A percentile compares a stretch with the other conserved stretches of the same genome.
Conservation (phyloP, 2,888 invertebrate species). For the Diplolepis rosae region DNA sequence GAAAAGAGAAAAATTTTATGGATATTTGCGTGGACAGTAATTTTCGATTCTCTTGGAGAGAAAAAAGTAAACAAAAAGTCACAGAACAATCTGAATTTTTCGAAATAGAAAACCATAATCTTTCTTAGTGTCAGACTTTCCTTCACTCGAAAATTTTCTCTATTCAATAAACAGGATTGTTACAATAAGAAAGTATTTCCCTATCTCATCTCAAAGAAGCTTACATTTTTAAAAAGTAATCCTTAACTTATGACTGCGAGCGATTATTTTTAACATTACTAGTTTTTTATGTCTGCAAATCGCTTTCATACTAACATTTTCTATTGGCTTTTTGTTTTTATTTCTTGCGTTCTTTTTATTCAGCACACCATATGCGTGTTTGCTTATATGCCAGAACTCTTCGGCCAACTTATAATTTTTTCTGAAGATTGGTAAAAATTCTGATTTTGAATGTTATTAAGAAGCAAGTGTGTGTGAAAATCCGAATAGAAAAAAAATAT, state of each 20-base stretch:
- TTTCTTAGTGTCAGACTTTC: slow-evolving; percentile 33
- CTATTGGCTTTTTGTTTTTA: neutral
- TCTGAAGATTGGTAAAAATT: neutral
- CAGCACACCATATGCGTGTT: neutral
- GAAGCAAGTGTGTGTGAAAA: slow-evolving; percentile 14
- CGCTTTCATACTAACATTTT: neutral
- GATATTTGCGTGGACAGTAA: slow-evolving; percentile 36
- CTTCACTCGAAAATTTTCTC: slow-evolving; percentile 7
- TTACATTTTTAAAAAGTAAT: neutral
- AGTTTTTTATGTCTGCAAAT: neutral
- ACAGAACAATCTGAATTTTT: neutral
- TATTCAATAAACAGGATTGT: slow-evolving; percentile 5
- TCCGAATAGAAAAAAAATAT: slow-evolving; percentile 20
- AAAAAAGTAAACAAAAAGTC: slow-evolving; percentile 27
- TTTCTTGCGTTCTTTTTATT: neutral
- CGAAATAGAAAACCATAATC: slow-evolving; percentile 32
- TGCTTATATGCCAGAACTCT: neutral
- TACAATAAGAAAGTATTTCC: slow-evolving; percentile 17
- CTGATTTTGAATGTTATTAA: slow-evolving; percentile 3
- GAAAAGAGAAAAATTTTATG: neutral
- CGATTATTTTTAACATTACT: neutral
- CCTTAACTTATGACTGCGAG: neutral
- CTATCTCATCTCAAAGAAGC: neutral
- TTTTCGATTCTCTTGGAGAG: slow-evolving; percentile 40
- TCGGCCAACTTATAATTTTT: neutral